These are phyloP conservation scores for Cephus runcator DNA, from an alignment of 2,888 invertebrate species.

Conservation along the genomic window DNA sequence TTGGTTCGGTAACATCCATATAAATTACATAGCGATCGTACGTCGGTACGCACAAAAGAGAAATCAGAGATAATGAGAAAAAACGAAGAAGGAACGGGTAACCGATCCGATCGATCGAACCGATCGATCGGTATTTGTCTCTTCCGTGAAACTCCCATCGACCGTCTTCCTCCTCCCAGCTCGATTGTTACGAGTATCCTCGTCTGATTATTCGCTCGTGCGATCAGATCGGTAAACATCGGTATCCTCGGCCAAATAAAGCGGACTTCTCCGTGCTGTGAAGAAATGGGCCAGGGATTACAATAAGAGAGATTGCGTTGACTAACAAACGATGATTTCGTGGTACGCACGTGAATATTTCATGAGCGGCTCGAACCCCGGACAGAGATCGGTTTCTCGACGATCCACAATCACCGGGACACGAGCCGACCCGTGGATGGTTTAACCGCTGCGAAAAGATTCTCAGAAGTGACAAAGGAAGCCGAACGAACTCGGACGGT, in stretches of 20 bases:
- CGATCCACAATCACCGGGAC: background rate
- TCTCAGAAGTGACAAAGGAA: background rate
- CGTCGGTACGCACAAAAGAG: background rate
- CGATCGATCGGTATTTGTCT: background rate
- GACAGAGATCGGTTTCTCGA: background rate
- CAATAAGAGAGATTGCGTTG: slow-evolving; percentile 28
- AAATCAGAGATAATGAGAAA: background rate
- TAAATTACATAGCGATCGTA: background rate
- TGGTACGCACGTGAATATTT: slow-evolving; percentile 53
- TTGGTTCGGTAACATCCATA: background rate
- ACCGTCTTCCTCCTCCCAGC: background rate
- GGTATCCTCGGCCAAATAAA: slow-evolving; percentile 21
- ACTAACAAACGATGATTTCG: slow-evolving; percentile 33
- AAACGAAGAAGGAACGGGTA: background rate
- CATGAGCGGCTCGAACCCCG: slow-evolving; percentile 37
- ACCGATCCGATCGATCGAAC: background rate
- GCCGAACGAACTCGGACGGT: background rate
- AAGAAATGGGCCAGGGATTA: slow-evolving; percentile 39
- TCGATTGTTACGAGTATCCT: background rate
- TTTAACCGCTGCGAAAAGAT: background rate
- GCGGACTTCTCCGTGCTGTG: slow-evolving; percentile 16
- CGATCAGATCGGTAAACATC: background rate
- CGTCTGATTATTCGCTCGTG: background rate
- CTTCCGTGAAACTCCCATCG: background rate
- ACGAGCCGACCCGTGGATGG: background rate